Evolutionary conservation across 2,797 vertebrate genomes (phyloP).

Genomic region (Peromyscus eremicus): DNA sequence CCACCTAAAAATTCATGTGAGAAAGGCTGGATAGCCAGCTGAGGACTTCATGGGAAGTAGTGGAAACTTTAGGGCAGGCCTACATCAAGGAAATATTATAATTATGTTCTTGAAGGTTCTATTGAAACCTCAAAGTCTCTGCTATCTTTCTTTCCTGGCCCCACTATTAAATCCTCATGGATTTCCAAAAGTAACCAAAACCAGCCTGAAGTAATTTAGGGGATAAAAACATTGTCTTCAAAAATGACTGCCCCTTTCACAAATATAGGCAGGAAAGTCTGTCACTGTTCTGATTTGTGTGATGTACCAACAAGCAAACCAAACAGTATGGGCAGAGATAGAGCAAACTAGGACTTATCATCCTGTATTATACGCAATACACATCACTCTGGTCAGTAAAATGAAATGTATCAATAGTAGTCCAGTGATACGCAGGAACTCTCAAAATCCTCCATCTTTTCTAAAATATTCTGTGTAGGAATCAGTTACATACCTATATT

Average conservation of each 20-base stretch:
- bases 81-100: neutral
- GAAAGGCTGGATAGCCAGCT: neutral
- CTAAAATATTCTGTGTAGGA: neutral
- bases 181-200: conserved; percentile 31
- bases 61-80: neutral
- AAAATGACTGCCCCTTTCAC: neutral
- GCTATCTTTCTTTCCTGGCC: neutral
- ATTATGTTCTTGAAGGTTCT: neutral
- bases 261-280: neutral
- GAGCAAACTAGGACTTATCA: neutral
- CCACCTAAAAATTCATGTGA: neutral
- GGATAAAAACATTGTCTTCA: neutral
- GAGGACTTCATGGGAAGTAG: no score
- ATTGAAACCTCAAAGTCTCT: neutral
- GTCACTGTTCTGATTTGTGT: neutral
- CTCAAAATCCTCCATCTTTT: neutral
- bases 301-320: neutral
- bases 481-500: neutral
- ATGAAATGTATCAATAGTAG: neutral
- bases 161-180: neutral
- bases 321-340: neutral
- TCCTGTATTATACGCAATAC: neutral
- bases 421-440: neutral
- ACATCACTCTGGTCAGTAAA: neutral
- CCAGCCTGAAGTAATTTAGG: neutral